Conservation (phyloP, 2,888 invertebrate genomes). For the Tenthredo scrophulariae region DNA sequence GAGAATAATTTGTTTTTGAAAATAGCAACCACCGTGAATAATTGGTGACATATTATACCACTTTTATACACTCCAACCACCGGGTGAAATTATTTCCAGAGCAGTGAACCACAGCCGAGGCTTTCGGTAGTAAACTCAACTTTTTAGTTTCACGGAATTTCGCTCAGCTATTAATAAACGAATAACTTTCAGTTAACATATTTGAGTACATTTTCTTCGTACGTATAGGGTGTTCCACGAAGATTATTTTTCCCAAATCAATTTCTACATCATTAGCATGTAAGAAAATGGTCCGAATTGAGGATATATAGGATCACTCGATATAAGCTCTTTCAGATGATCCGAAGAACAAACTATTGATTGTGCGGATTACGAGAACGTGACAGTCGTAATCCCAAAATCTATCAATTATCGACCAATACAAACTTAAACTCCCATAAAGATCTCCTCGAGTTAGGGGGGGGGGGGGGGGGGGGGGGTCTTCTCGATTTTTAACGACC, state of each 20-base stretch:
- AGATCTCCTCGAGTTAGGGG: background rate
- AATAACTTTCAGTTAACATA: slow-evolving; percentile 17
- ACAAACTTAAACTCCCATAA: background rate
- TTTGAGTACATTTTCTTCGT: background rate
- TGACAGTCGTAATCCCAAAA: background rate
- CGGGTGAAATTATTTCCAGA: slow-evolving; percentile 32
- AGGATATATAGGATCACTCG: background rate
- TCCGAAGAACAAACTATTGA: slow-evolving; percentile 21
- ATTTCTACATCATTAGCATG: background rate
- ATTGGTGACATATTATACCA: slow-evolving; percentile 19
- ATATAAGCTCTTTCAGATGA: background rate
- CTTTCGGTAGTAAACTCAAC: slow-evolving; percentile 18
- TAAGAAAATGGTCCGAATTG: background rate
- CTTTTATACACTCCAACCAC: slow-evolving; percentile 35
- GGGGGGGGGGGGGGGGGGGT: too few relatives aligned
- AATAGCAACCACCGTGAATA: slow-evolving; percentile 33
- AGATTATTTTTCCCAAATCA: background rate
- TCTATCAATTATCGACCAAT: background rate
- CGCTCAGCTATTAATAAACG: slow-evolving; percentile 27
- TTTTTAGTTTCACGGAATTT: slow-evolving; percentile 30
- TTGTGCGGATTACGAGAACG: background rate
- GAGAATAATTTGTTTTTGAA: slow-evolving; percentile 39
- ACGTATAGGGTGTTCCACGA: background rate
- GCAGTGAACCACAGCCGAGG: slow-evolving; percentile 17
- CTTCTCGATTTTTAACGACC: too few relatives aligned